These are phyloP conservation scores for Pyrrhura leucotis DNA, from an alignment of 2,797 vertebrate species.

Conservation along the genomic window DNA sequence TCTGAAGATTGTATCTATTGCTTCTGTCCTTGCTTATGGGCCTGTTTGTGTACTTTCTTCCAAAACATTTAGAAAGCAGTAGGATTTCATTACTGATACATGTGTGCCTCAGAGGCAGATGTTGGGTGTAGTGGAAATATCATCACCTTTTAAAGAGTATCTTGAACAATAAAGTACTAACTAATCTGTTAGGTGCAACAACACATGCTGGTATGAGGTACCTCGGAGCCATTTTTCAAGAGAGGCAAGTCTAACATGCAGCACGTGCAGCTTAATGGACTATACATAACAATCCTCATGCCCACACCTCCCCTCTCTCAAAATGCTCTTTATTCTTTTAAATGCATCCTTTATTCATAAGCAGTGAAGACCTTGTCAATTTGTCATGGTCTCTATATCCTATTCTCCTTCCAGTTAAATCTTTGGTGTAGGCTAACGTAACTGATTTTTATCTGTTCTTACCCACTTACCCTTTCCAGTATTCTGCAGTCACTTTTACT, in stretches of 20 bases:
- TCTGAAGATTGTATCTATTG: background rate
- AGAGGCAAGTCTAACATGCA: background rate
- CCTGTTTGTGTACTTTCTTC: background rate
- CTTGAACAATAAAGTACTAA: background rate
- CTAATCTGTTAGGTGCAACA: background rate
- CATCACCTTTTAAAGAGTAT: background rate
- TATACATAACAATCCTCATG: background rate
- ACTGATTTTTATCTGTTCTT: constrained; percentile 39
- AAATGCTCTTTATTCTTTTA: background rate
- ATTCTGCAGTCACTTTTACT: constrained; percentile 17
- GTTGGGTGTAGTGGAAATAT: background rate
- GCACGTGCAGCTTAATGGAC: background rate
- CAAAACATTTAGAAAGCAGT: constrained; percentile 2
- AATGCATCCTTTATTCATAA: background rate
- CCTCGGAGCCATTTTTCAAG: background rate
- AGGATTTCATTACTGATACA: background rate
- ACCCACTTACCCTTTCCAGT: constrained; percentile 16
- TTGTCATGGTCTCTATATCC: background rate
- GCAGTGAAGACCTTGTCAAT: background rate
- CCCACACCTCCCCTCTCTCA: background rate
- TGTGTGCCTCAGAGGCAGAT: background rate
- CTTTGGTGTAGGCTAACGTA: background rate
- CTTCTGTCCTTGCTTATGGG: background rate
- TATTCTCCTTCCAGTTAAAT: background rate
- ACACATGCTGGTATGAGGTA: background rate